Base-by-base conservation (phyloP, 2,797 vertebrate species). In the Thaleichthys pacificus region DNA sequence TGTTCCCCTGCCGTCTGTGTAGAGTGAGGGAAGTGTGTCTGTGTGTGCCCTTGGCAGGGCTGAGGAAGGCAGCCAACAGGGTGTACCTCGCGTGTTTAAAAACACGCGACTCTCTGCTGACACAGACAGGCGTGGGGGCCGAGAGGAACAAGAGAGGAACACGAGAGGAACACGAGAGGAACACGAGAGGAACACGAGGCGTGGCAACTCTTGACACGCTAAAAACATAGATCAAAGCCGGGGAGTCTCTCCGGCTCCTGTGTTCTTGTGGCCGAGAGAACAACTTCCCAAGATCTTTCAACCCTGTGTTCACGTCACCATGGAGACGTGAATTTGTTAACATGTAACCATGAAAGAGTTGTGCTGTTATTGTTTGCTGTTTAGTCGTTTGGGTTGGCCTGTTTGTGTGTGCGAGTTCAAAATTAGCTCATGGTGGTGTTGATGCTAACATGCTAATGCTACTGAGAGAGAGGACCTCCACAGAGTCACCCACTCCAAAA, bases 181-280 rank as follows among this genome's bases (percentile, higher is more conserved):
- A 28, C 28, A 28, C 28, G 28, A 28, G 28, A 28, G 28, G 28
- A 30, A 30, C 28, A 30, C 28, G 28, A 30, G 88, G 86, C 84
- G 85, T 85, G 68, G 72, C 56, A 66, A 32, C 54, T 72, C 83
- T 84, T 73, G 6, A 49, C 80, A 73, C 71, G 61, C 74, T 71
- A 76, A 84, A 87, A 83, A 80, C 81, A 82, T 77, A 83, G 72
- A 89, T 92, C 89, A 92, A 93, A 93, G 90, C 72, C 4, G 54
- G 58, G 58, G 42, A 62, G 73, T 74, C 62, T 91, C 87, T 84
- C 83, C 86, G 76, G 65, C 78, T 66, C 78, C 76, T 87, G 81
- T 87, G 63, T 61, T 79, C 81, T 77, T 78, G 85, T 42, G 81
- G 68, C 75, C 70, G 70, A 61, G 75, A 15, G 72, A 38, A 32